Base-by-base conservation (phyloP, 2,113 vertebrate species). In the Ptychochromis oligacanthus region DNA sequence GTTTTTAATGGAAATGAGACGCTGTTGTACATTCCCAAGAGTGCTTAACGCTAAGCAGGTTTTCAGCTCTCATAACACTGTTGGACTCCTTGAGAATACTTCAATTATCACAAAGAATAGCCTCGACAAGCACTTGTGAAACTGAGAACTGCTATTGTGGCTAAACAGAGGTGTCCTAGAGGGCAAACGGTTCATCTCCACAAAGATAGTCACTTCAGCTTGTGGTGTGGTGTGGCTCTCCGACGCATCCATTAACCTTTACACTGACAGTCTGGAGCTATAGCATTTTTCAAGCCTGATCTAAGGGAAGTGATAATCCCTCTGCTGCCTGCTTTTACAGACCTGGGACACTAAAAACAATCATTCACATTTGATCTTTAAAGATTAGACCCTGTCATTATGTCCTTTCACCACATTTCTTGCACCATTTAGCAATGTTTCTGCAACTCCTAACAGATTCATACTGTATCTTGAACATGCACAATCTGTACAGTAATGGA, bases 201-300 rank as follows among this genome's bases (percentile, higher is more conserved):
- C 20, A 31, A 36, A 75, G 24, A 54, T 14, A 67, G 82, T 82
- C 76, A 46, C 82, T 38, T 79, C n/a, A 22, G 76, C 34, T 26
- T 38, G n/a, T 54, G 9, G 24, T 49, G 10, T 62, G 62, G 26
- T 59, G 55, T 61, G 43, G 56, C 58, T 85, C 38, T 58, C 8
- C 1, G 3, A 67, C 77, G 83, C 62, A 78, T 85, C 59, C 24
- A 79, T 82, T 86, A 86, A 87, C 84, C 81, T 89, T 86, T 74
- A 10, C 22, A 80, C 78, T 84, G 81, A 77, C 83, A 84, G 77
- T 58, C 38, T 74, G 61, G 24, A 88, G 59, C 62, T 4, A 3
- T 56, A 80, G 31, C 79, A 78, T 86, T 86, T 80, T 84, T 84
- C 79, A 55, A 5, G 60, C 43, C 64, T 86, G 70, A 88, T 90